Base-by-base conservation (phyloP, 2,797 vertebrate species). In the Lepidocolaptes lacrymiger region DNA sequence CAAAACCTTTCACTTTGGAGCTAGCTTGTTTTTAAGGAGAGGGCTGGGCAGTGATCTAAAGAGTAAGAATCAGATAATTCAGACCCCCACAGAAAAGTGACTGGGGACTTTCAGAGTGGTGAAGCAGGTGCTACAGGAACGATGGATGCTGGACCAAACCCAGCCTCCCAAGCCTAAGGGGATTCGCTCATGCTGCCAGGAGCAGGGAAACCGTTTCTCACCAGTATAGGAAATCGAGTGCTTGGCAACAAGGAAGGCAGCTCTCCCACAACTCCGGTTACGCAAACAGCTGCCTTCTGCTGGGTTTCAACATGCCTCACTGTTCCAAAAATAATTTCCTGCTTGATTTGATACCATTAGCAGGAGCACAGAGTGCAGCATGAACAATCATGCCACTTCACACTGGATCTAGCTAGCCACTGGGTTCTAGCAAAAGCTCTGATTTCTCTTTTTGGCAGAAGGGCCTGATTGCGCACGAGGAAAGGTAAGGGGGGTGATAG, bases 271-370 rank as follows among this genome's bases (percentile, higher is more conserved):
- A 85, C 85, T 88, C 90, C 3, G 6, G 85, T 97, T 97, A 95
- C 71, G 28, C 93, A 96, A 96, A 94, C 96, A 96, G 91, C 95
- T 95, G 94, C 96, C 83, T 96, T 95, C 96, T 95, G 94, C 88
- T 91, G 71, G 71, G 93, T 95, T 97, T 95, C 96, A 96, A 96
- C 95, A 95, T 87, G 94, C 89, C 90, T 49, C 19, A 2, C 67
- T 41, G 88, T 90, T 96, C 95, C 96, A 97, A 95, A 97, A 97
- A 96, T 96, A 96, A 97, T 97, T 97, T 97, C 95, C 96, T 96
- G 93, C 86, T 77, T 87, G 95, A 90, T 95, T 89, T 96, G 93
- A 95, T 91, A 96, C 54, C 81, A 93, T 88, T 94, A 89, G 77
- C 93, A 87, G 94, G 51, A 94, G 83, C 77, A 34, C 7, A n/a